Percentiles rank a stretch among this genome's conserved stretches.
Evolutionary conservation across 2,797 vertebrate genomes (phyloP).

Genomic region (Anguilla marmorata): DNA sequence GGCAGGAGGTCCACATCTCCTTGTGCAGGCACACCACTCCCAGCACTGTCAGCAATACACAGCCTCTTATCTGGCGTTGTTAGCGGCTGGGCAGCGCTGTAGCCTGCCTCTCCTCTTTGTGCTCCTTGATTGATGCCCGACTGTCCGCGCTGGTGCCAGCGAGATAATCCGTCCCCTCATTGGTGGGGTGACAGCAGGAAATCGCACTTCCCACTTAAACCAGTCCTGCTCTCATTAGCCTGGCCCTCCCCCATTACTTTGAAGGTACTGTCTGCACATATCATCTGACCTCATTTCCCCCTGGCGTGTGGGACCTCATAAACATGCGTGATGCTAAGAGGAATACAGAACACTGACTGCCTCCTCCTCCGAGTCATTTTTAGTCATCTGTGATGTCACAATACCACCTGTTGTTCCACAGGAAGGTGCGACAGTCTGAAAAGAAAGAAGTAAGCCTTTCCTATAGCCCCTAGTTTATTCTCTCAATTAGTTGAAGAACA

Average conservation of each 20-base stretch:
- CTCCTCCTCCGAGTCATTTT: background rate
- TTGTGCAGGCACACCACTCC: slow-evolving; percentile 1
- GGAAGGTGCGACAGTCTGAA: background rate
- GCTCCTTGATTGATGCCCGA: slow-evolving; percentile 26
- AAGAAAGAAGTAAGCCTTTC: background rate
- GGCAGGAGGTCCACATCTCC: background rate
- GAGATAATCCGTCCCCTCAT: slow-evolving; percentile 31
- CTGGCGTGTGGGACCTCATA: background rate
- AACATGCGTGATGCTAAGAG: background rate
- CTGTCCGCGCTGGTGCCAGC: slow-evolving; percentile 17
- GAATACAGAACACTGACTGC: background rate
- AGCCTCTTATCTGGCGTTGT: slow-evolving; percentile 36
- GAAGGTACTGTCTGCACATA: background rate
- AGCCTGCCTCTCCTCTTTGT: slow-evolving; percentile 30
- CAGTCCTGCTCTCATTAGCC: background rate
- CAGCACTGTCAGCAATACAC: slow-evolving; percentile 20
- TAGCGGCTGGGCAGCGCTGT: slow-evolving; percentile 15
- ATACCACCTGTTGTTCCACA: background rate
- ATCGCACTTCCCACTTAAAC: background rate
- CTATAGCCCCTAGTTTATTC: background rate
- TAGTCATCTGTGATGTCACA: background rate
- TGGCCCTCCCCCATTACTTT: background rate
- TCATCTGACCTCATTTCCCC: background rate
- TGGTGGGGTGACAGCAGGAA: slow-evolving; percentile 19
- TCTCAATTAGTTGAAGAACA: background rate